phyloP scores from a whole-genome alignment of 2,797 vertebrate genomes.

The Myotis findleyi region DNA sequence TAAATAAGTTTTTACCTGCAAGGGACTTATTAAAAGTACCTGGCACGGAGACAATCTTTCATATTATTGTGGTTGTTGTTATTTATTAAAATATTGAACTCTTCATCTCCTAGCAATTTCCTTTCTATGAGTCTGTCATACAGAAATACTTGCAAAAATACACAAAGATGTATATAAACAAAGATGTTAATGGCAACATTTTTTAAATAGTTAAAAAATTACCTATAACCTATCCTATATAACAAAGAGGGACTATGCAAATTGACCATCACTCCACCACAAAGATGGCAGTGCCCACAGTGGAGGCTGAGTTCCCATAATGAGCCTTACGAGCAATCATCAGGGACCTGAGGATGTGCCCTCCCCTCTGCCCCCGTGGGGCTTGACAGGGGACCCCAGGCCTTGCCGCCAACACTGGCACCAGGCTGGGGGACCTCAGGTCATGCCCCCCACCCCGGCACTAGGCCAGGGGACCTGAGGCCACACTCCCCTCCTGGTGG shows the following conservation, averaged over 20 bases:
- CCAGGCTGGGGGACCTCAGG: no score
- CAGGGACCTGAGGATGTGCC: no score
- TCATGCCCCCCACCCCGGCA: no score
- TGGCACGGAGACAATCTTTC: background rate
- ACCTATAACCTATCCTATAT: background rate
- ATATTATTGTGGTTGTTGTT: background rate
- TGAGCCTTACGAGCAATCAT: no score
- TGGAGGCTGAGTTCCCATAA: no score
- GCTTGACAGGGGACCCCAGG: no score
- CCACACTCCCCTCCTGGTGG: no score
- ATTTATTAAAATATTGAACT: background rate
- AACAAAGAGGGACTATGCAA: no score
- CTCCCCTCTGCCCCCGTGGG: no score
- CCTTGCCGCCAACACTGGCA: fast-evolving
- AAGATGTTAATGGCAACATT: background rate
- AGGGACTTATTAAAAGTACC: background rate
- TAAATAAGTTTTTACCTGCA: background rate
- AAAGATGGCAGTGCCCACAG: no score
- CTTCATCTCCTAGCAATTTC: background rate
- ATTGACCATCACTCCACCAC: no score
- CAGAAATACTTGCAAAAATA: slow-evolving; percentile 2
- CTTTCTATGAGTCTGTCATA: background rate
- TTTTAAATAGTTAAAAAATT: background rate
- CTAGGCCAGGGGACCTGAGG: no score
- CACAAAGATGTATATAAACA: background rate